Evolutionary conservation across 1,140 invertebrate genomes (phyloP).

Genomic region (Planococcus citri): DNA sequence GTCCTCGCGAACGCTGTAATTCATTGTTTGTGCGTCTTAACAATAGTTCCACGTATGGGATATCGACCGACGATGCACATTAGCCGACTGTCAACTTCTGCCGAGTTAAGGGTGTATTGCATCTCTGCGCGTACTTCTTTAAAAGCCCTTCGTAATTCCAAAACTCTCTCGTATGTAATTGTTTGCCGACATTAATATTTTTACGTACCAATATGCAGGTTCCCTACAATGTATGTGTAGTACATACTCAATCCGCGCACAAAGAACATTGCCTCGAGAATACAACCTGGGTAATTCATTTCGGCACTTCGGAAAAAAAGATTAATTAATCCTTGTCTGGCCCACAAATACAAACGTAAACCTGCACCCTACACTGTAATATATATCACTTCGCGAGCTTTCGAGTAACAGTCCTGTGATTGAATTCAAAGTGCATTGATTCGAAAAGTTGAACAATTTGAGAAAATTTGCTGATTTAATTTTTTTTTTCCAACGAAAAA

Average conservation of each 20-base stretch:
- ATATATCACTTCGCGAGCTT: too few relatives aligned
- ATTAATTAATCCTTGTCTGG: not conserved
- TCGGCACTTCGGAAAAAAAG: not conserved
- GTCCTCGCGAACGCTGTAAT: not conserved
- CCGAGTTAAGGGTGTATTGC: slow-evolving; percentile 16
- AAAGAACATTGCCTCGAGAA: too few relatives aligned
- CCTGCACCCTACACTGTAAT: too few relatives aligned
- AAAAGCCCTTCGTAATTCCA: not conserved
- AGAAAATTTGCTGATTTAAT: too few relatives aligned
- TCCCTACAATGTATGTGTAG: too few relatives aligned
- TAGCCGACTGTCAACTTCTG: slow-evolving; percentile 14
- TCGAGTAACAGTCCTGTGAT: too few relatives aligned
- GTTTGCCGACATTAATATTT: not conserved
- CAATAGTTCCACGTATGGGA: slow-evolving; percentile 14
- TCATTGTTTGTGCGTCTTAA: slow-evolving; percentile 8
- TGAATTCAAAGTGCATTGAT: too few relatives aligned
- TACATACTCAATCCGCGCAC: too few relatives aligned
- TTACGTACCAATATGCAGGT: too few relatives aligned
- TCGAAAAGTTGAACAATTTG: too few relatives aligned
- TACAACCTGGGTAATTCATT: not conserved
- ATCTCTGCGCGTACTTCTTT: not conserved
- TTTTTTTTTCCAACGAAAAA: too few relatives aligned
- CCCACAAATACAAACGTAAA: too few relatives aligned
- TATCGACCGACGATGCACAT: slow-evolving; percentile 10
- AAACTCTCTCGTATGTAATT: not conserved